These are phyloP conservation scores for Epinephelus lanceolatus DNA, from an alignment of 2,113 vertebrate genomes.

Conservation along the genomic window DNA sequence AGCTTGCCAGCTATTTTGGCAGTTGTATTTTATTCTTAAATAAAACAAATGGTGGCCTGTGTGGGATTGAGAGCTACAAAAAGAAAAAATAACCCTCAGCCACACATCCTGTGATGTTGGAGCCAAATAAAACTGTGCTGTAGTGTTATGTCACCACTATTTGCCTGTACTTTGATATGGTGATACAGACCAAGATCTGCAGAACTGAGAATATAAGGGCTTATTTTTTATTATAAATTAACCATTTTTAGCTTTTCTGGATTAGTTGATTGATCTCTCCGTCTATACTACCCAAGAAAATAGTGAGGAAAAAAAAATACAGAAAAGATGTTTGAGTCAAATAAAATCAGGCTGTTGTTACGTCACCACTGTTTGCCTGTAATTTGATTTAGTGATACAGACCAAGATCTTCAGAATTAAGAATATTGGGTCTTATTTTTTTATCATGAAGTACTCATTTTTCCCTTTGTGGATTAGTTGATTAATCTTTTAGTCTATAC, in stretches of 20 bases:
- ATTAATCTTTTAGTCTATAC: not conserved
- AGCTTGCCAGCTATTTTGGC: not conserved
- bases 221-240: not conserved
- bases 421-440: not conserved
- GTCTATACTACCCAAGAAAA: not conserved
- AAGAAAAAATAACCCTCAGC: slow-evolving; percentile 13
- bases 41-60: slow-evolving; percentile 14
- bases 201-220: not conserved
- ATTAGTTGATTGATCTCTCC: not conserved
- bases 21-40: not conserved
- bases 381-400: not conserved
- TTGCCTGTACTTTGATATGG: slow-evolving; percentile 6
- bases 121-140: slow-evolving; percentile 27
- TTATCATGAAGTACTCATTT: not conserved
- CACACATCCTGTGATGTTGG: slow-evolving; percentile 41
- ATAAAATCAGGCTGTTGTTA: slow-evolving; percentile 41
- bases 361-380: slow-evolving; percentile 20
- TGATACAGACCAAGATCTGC: not conserved
- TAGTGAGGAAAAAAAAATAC: too few relatives aligned
- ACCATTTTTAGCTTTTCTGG: not conserved
- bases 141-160: slow-evolving; percentile 41
- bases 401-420: not conserved
- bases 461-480: not conserved
- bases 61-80: slow-evolving; percentile 31
- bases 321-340: slow-evolving; percentile 32